Percentiles rank a stretch among this genome's conserved stretches.
Conservation (phyloP, 2,797 vertebrate genomes). For the Sylvilagus floridanus region DNA sequence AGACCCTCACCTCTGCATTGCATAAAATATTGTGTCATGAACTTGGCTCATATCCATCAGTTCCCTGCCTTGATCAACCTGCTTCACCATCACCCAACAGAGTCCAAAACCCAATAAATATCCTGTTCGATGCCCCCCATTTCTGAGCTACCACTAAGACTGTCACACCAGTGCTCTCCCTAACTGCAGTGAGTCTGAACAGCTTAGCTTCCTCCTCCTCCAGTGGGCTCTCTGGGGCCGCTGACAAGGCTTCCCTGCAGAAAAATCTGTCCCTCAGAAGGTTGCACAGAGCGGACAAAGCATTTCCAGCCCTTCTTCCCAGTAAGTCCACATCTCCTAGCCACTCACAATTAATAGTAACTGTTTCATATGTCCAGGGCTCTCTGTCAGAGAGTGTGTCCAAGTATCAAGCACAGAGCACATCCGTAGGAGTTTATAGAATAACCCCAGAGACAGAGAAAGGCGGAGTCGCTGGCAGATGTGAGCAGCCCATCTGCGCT, state of each 20-base stretch:
- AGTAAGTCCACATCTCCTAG: background rate
- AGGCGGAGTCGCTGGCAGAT: background rate
- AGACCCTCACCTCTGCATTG: background rate
- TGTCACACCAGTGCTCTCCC: background rate
- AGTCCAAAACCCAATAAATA: background rate
- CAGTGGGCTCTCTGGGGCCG: background rate
- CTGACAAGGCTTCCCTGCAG: background rate
- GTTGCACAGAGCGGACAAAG: background rate
- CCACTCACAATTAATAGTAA: conserved; percentile 8
- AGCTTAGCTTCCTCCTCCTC: background rate
- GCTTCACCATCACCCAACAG: conserved; percentile 19
- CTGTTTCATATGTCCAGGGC: background rate
- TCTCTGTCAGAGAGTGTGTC: background rate
- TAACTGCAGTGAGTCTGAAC: background rate
- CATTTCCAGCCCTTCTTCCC: background rate
- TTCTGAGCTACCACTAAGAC: background rate
- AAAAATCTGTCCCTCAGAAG: background rate
- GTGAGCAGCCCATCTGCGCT: background rate
- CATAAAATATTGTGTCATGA: background rate
- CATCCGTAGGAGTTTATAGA: background rate
- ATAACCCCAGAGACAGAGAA: background rate
- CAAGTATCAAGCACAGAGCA: background rate
- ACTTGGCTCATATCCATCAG: background rate
- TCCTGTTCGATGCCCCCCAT: background rate
- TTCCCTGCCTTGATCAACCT: background rate